A percentile compares a stretch with the other conserved stretches of the same genome.
Conservation (phyloP, 1,140 invertebrate genomes). For the Zaprionus camerounensis region DNA sequence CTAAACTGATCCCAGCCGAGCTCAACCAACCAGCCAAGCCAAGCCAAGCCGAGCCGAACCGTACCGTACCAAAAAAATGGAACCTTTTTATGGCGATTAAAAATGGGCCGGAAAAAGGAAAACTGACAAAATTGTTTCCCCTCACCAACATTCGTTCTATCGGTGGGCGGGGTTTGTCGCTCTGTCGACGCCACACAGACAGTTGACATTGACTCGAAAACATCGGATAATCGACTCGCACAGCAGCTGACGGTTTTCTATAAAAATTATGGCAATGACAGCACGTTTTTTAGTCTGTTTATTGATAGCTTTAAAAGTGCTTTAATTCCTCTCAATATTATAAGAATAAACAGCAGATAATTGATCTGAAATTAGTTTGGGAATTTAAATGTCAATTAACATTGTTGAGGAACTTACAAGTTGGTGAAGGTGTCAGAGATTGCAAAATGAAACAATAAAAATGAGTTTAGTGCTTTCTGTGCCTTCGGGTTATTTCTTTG, state of each 20-base stretch:
- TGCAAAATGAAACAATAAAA: not conserved
- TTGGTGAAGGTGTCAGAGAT: not conserved
- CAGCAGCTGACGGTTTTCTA: not conserved
- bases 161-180: not conserved
- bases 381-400: not conserved
- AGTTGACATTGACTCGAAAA: slow-evolving; percentile 19
- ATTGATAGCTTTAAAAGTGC: not conserved
- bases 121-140: not conserved
- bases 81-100: slow-evolving; percentile 10
- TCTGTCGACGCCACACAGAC: not conserved
- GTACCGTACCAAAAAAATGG: not conserved
- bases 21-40: not conserved
- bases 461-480: not conserved
- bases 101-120: not conserved
- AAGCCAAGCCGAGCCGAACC: not conserved
- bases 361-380: not conserved
- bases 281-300: not conserved
- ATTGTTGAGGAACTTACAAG: not conserved
- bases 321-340: not conserved
- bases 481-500: not conserved
- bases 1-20: not conserved
- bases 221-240: slow-evolving; percentile 1
- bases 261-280: not conserved
- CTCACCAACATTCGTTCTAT: not conserved
- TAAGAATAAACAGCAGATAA: not conserved